These are phyloP conservation scores for Hypolimnas misippus DNA, from an alignment of 2,888 invertebrate species.

Conservation along the genomic window DNA sequence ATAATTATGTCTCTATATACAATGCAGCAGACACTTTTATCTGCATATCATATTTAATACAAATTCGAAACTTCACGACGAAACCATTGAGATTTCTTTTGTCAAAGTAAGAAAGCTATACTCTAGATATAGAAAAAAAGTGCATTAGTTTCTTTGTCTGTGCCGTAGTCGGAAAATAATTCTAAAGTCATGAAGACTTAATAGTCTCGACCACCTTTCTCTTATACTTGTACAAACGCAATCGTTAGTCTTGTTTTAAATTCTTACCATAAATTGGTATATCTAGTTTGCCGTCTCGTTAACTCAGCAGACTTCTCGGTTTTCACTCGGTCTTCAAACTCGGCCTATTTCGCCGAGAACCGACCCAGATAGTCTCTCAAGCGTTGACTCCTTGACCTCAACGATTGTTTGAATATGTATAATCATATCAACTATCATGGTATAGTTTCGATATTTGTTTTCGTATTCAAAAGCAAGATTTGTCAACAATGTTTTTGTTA, in stretches of 20 bases:
- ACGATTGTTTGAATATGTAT: slow-evolving; percentile 21
- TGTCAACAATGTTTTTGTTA: neutral
- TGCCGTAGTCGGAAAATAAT: neutral
- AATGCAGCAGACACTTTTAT: too few relatives aligned
- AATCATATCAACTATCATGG: neutral
- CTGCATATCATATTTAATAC: too few relatives aligned
- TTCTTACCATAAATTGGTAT: slow-evolving; percentile 29
- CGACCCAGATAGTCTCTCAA: slow-evolving; percentile 39
- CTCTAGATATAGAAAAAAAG: too few relatives aligned
- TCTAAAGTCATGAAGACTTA: slow-evolving; percentile 1
- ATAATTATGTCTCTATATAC: too few relatives aligned
- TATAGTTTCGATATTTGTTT: neutral
- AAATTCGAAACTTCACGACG: too few relatives aligned
- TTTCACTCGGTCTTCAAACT: slow-evolving; percentile 21
- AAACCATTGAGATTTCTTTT: too few relatives aligned
- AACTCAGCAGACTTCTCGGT: slow-evolving; percentile 17
- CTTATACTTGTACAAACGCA: slow-evolving; percentile 24
- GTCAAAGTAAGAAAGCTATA: too few relatives aligned
- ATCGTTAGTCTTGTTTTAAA: slow-evolving; percentile 23
- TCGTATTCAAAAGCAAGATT: neutral
- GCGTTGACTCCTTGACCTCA: slow-evolving; percentile 36
- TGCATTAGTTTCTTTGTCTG: neutral
- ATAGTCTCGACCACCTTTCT: slow-evolving; percentile 25
- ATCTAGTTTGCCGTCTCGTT: slow-evolving; percentile 24
- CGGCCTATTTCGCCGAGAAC: slow-evolving; percentile 43